Evolutionary conservation across 2,113 vertebrate genomes (phyloP), one percentile per base, ranked within the genome.

Genomic region (Cyprinodon tularosa): DNA sequence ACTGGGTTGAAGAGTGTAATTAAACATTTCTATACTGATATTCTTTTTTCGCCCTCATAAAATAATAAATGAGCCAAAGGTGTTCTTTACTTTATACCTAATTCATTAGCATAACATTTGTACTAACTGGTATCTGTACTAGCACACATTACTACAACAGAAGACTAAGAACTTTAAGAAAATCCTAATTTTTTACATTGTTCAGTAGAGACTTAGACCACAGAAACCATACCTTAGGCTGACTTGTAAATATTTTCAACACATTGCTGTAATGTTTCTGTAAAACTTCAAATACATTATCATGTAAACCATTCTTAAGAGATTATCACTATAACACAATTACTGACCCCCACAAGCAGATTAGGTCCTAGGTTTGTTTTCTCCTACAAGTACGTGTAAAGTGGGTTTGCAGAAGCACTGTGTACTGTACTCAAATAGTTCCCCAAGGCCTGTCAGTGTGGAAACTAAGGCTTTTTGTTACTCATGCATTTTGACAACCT

Each of bases 401-500:
- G 48, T 10, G 15, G 44, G 2, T 82, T 83, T 75, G 45, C 71
- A 72, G 65, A 72, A 75, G 66, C 78, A 76, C 66, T 36, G 69
- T 91, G 66, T 80, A 77, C 67, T 68, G 73, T 78, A 68, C 68
- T 57, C 67, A 80, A 76, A 81, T 80, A 57, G 74, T 84, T 88
- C 90, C 86, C 87, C 86, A 72, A 76, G 68, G 83, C 68, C 57
- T 87, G 53, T 76, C 67, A 77, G 81, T 70, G 44, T 85, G 89
- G 85, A 94, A 93, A 90, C 84, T 76, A 86, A 75, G 72, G 71
- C 62, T 72, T 80, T 59, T 80, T 72, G 29, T 63, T 66, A 62
- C 36, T 15, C 72, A 82, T 91, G 85, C 66, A 67, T 88, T 20
- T 75, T 93, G 92, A 93, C 93, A 93, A 88, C 81, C 78, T 66